Conservation (phyloP, 2,888 invertebrate genomes). For the Acronicta psi region DNA sequence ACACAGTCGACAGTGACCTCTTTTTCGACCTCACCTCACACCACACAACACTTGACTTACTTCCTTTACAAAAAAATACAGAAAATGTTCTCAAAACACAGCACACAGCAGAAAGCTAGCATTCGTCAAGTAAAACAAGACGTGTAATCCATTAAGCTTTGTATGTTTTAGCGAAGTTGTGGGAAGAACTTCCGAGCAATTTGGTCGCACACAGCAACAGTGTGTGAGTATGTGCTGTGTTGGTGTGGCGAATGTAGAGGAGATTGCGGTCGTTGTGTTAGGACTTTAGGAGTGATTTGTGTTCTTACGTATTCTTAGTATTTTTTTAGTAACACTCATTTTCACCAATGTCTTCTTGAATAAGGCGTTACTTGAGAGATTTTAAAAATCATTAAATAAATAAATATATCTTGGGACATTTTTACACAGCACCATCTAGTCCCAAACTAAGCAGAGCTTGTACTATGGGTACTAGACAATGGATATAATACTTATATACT, state of each 20-base stretch:
- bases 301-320: background rate
- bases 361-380: no score
- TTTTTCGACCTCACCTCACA: background rate
- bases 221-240: conserved; percentile 20
- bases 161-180: conserved; percentile 57
- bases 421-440: no score
- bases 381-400: no score
- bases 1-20: background rate
- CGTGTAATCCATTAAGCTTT: conserved; percentile 65
- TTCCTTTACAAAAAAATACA: conserved; percentile 33
- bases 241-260: conserved; percentile 26
- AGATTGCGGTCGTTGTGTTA: conserved; percentile 22
- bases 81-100: conserved; percentile 35
- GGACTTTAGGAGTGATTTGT: conserved; percentile 33
- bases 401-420: no score
- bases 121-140: conserved; percentile 57
- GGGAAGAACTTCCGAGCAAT: conserved; percentile 61
- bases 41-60: conserved; percentile 32
- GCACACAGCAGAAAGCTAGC: conserved; percentile 49
- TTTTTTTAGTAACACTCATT: no score
- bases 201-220: conserved; percentile 39
- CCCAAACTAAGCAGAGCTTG: no score
- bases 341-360: no score
- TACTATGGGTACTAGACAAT: no score
- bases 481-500: no score